phyloP scores from a whole-genome alignment of 2,797 vertebrate species.

The Phataginus tricuspis region DNA sequence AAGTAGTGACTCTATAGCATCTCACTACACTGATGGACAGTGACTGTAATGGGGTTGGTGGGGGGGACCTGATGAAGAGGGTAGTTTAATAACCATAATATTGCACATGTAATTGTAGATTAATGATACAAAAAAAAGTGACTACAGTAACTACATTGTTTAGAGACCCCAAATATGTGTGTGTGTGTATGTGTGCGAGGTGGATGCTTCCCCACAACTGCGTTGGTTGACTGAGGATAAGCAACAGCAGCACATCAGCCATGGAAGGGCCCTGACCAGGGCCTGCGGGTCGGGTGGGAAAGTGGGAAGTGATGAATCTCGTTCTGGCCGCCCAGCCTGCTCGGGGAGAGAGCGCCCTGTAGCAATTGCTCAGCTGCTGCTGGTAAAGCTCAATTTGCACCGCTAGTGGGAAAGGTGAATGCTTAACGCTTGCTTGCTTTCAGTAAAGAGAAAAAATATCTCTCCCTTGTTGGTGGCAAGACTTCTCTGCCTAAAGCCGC shows the following conservation, averaged over 20 bases:
- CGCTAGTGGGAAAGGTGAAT: background rate
- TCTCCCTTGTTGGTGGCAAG: background rate
- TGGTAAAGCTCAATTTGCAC: background rate
- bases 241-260: background rate
- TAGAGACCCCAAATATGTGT: background rate
- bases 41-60: too few relatives aligned
- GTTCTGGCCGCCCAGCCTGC: background rate
- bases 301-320: background rate
- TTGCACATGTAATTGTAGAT: too few relatives aligned
- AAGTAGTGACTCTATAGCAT: too few relatives aligned
- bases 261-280: background rate
- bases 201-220: background rate
- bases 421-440: slow-evolving; percentile 8
- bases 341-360: background rate
- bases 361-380: background rate
- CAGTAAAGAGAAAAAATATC: background rate
- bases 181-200: background rate
- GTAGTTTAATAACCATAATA: too few relatives aligned
- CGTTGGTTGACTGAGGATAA: slow-evolving; percentile 15
- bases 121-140: background rate
- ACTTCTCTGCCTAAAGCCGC: background rate
- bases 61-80: too few relatives aligned
- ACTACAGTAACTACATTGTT: background rate
- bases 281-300: background rate
- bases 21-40: too few relatives aligned